Evolutionary conservation across 2,888 invertebrate genomes (phyloP).

Genomic region (Embidobia sp.): DNA sequence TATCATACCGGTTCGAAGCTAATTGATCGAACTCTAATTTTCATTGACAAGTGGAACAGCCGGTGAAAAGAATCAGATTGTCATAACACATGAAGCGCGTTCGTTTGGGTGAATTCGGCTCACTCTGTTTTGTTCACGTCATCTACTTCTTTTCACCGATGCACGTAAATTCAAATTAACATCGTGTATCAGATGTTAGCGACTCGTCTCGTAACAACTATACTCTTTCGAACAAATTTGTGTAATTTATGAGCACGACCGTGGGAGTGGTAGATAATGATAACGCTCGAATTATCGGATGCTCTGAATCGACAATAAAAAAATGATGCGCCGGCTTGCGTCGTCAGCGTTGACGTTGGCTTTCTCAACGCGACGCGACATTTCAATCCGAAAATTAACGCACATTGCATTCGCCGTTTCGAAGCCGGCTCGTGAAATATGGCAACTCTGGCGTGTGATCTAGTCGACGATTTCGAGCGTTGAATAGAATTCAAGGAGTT

Average conservation of each 20-base stretch:
- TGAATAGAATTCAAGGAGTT: slow-evolving; percentile 47
- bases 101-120: too few relatives aligned
- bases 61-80: too few relatives aligned
- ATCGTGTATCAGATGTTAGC: too few relatives aligned
- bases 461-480: slow-evolving; percentile 52
- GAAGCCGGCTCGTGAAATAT: slow-evolving; percentile 41
- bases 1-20: too few relatives aligned
- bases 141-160: too few relatives aligned
- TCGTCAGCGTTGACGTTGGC: slow-evolving; percentile 12
- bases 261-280: slow-evolving; percentile 23
- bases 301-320: slow-evolving; percentile 2
- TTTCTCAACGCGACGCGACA: slow-evolving; percentile 25
- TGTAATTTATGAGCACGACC: too few relatives aligned
- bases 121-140: too few relatives aligned
- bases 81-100: too few relatives aligned
- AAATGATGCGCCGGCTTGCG: slow-evolving; percentile 6
- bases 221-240: background rate
- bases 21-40: too few relatives aligned
- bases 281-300: slow-evolving; percentile 13
- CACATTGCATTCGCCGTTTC: slow-evolving; percentile 32
- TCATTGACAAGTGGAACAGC: too few relatives aligned
- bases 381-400: slow-evolving; percentile 31
- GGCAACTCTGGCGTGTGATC: slow-evolving; percentile 58
- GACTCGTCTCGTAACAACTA: too few relatives aligned
- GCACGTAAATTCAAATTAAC: too few relatives aligned